Evolutionary conservation across 2,113 vertebrate species (phyloP).

Genomic region (Thermophis baileyi): DNA sequence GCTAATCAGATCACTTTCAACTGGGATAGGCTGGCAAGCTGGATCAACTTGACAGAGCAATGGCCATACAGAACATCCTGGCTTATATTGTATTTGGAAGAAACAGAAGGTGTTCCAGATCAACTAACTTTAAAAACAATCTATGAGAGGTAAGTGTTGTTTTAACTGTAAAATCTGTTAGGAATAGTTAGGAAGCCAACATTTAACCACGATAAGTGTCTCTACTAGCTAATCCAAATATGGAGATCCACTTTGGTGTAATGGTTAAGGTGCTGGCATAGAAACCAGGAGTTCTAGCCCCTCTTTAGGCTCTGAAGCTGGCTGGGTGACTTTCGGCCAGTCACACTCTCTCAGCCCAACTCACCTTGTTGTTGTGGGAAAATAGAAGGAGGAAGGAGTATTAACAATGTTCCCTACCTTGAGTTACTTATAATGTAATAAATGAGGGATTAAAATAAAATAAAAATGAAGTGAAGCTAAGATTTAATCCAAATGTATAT

Average conservation of each 20-base stretch:
- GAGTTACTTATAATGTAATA: neutral
- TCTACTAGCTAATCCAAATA: neutral
- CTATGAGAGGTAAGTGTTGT: conserved; percentile 85
- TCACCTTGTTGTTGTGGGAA: neutral
- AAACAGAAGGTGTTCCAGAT: conserved; percentile 87
- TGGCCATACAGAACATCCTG: conserved; percentile 98
- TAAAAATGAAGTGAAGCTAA: neutral
- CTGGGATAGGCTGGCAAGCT: conserved; percentile 95
- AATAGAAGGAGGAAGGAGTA: neutral
- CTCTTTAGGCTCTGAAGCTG: neutral
- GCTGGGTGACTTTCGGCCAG: neutral
- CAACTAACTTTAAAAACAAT: conserved; percentile 87
- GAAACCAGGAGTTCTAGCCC: neutral
- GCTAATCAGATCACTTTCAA: conserved; percentile 97
- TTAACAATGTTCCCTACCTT: neutral
- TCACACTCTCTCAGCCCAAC: neutral
- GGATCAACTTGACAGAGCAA: conserved; percentile 98
- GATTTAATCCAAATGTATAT: neutral
- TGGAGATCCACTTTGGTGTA: neutral
- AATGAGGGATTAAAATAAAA: neutral
- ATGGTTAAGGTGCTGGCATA: neutral
- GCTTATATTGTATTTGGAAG: conserved; percentile 95
- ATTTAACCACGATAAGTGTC: neutral
- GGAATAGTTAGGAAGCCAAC: neutral
- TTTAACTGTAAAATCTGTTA: neutral